Percentiles rank a stretch among this genome's conserved stretches.
Conservation (phyloP, 2,113 vertebrate species). For the Sceloporus tristichus region DNA sequence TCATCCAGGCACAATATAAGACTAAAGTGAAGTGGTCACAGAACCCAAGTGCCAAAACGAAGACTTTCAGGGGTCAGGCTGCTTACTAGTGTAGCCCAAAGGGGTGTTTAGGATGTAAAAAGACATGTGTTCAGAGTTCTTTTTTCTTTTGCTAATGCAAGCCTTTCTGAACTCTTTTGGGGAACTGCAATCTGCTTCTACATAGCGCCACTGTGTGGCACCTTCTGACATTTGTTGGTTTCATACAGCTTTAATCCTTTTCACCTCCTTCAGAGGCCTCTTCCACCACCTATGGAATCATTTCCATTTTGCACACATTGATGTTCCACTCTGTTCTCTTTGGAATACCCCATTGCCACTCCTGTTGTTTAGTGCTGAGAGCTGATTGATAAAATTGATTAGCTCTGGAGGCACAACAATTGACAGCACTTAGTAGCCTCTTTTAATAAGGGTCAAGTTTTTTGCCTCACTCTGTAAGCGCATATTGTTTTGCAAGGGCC, state of each 20-base stretch:
- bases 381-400: neutral
- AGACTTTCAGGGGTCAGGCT: neutral
- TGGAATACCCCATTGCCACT: neutral
- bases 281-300: neutral
- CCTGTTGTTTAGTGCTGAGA: neutral
- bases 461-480: neutral
- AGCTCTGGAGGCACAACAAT: neutral
- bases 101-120: too few species aligned
- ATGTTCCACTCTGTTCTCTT: neutral
- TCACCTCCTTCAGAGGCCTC: neutral
- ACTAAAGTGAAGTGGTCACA: neutral
- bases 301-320: neutral
- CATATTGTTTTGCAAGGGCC: too few species aligned
- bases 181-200: slow-evolving; percentile 17
- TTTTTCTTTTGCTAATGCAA: neutral
- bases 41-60: too few species aligned
- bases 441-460: neutral
- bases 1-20: neutral
- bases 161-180: neutral
- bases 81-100: neutral
- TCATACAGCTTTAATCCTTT: neutral
- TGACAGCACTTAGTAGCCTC: neutral
- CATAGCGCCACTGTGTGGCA: slow-evolving; percentile 31
- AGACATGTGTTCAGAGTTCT: too few species aligned
- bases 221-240: neutral